Percentiles rank a stretch among this genome's conserved stretches.
These are phyloP conservation scores for Saccostrea glomerata DNA, from an alignment of 1,140 invertebrate species.

Conservation along the genomic window DNA sequence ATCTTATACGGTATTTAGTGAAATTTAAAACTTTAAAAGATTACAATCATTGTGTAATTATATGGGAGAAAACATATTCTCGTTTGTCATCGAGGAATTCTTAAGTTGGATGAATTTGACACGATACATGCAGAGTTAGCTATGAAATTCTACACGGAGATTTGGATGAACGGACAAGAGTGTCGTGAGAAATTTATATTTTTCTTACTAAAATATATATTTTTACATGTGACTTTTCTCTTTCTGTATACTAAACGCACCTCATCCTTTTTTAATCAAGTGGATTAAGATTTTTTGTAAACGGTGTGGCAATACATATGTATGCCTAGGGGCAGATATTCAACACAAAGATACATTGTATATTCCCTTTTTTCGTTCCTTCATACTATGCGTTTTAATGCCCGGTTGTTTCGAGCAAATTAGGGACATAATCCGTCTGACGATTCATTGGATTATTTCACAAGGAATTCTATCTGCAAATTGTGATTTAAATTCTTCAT, in stretches of 20 bases:
- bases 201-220: background rate
- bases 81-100: background rate
- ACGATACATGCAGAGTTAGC: background rate
- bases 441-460: background rate
- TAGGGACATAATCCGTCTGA: background rate
- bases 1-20: too few relatives aligned
- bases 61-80: background rate
- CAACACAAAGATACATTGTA: background rate
- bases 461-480: background rate
- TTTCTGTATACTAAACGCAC: background rate
- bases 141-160: background rate
- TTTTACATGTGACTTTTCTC: background rate
- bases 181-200: background rate
- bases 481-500: background rate
- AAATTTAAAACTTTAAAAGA: too few relatives aligned
- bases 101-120: background rate
- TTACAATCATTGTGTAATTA: too few relatives aligned
- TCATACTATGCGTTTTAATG: background rate
- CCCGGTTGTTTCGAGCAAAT: background rate
- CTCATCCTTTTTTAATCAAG: background rate
- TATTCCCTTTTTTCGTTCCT: background rate
- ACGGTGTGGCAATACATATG: conserved; percentile 1
- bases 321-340: background rate
- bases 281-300: background rate
- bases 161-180: background rate